Percentiles rank a stretch among this genome's conserved stretches.
Evolutionary conservation across 1,140 invertebrate species (phyloP).

Genomic region (Drosophila equinoxialis): DNA sequence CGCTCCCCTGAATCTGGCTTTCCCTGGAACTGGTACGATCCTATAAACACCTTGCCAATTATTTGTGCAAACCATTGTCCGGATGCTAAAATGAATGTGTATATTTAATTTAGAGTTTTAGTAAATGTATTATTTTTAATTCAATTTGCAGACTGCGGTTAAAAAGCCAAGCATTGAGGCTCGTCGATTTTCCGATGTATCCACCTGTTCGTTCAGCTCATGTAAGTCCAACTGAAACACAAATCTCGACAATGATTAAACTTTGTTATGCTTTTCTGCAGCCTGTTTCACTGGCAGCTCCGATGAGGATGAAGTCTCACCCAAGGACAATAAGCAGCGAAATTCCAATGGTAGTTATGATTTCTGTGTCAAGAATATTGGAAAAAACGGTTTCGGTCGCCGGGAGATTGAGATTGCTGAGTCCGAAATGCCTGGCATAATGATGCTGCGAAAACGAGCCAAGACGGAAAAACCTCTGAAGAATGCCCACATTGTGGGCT

Average conservation of each 20-base stretch:
- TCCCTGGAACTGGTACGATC: conserved; percentile 24
- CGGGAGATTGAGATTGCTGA: conserved; percentile 98
- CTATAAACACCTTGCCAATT: conserved; percentile 18
- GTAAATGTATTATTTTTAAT: not conserved
- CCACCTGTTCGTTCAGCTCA: conserved; percentile 96
- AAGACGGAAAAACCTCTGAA: conserved; percentile 96
- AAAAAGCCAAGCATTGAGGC: conserved; percentile 86
- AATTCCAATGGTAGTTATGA: conserved; percentile 90
- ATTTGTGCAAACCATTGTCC: not conserved
- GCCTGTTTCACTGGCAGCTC: conserved; percentile 95
- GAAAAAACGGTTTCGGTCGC: conserved; percentile 91
- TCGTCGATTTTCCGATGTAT: conserved; percentile 94
- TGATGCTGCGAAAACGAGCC: conserved; percentile 94
- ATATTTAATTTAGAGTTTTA: not conserved
- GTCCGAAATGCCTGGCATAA: conserved; percentile 99
- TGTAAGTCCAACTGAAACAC: conserved; percentile 84
- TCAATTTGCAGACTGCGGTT: conserved; percentile 52
- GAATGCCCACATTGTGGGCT: conserved; percentile 97
- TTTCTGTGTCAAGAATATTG: conserved; percentile 95
- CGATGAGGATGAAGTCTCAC: conserved; percentile 87
- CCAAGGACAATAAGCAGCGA: conserved; percentile 91
- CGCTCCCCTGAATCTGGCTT: conserved; percentile 33
- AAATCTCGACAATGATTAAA: too few relatives aligned
- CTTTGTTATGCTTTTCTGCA: conserved; percentile 29
- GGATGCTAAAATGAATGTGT: conserved; percentile 3